Conservation (phyloP, 1,140 invertebrate species). For the Bombyx mandarina region DNA sequence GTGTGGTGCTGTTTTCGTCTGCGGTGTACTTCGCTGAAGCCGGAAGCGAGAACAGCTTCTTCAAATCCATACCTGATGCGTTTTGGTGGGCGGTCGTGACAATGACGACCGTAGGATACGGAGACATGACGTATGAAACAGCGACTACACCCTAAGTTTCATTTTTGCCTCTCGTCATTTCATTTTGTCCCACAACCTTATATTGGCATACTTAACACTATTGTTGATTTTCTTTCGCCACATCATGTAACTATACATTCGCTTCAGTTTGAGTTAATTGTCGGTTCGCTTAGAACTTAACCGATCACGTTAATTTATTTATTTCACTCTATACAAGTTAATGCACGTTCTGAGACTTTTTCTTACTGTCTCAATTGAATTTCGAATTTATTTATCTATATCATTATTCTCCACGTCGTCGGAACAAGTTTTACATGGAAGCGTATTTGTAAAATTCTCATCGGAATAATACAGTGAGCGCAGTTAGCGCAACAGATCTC, state of each 20-base stretch:
- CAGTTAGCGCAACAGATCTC: conserved; percentile 7
- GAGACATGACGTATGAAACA: conserved; percentile 98
- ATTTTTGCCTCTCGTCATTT: conserved; percentile 59
- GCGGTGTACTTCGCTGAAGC: conserved; percentile 99
- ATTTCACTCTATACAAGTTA: conserved; percentile 32
- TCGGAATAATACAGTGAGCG: conserved; percentile 1
- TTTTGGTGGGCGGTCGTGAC: conserved; percentile 99
- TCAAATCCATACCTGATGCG: conserved; percentile 98
- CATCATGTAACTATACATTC: conserved; percentile 48
- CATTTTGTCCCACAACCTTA: conserved; percentile 51
- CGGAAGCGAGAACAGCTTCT: conserved; percentile 97
- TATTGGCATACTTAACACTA: conserved; percentile 52
- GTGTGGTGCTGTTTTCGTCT: conserved; percentile 99
- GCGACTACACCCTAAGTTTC: conserved; percentile 57
- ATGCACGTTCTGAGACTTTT: conserved; percentile 44
- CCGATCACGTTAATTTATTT: conserved; percentile 31
- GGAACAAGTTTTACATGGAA: conserved; percentile 46
- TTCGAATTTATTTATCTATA: no score
- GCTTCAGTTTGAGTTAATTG: conserved; percentile 56
- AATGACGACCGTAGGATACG: conserved; percentile 99
- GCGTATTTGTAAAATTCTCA: conserved; percentile 40
- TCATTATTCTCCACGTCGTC: no score
- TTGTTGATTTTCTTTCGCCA: conserved; percentile 51
- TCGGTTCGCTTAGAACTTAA: conserved; percentile 55
- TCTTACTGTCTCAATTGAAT: conserved; percentile 33